Conservation (phyloP, 2,888 invertebrate species). For the Scrobipalpa costella region DNA sequence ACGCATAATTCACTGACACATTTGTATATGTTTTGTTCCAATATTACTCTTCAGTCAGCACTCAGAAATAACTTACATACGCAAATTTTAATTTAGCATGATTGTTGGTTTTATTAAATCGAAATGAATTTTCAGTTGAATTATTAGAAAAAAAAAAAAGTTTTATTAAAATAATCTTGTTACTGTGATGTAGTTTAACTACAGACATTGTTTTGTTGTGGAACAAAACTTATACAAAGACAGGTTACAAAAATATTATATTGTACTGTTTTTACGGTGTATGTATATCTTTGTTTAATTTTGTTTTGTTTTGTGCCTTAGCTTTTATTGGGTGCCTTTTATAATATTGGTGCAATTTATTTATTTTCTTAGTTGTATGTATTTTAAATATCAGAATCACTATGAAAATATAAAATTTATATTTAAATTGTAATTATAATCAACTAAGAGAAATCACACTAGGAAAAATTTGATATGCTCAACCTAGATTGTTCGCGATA, state of each 20-base stretch:
- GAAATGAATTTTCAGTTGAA: no score
- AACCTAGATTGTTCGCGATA: conserved; percentile 31
- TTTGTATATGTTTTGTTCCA: conserved; percentile 5
- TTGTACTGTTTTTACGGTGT: not conserved
- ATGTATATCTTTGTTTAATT: not conserved
- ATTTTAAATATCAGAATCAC: not conserved
- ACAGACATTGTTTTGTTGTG: not conserved
- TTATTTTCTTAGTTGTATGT: conserved; percentile 11
- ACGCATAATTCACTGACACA: conserved; percentile 47
- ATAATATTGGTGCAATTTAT: conserved; percentile 18
- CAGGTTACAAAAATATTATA: not conserved
- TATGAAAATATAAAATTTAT: conserved; percentile 9
- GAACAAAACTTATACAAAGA: conserved; percentile 1
- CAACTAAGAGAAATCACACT: not conserved
- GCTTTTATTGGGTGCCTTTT: conserved; percentile 58
- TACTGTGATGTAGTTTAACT: not conserved
- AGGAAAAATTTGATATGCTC: conserved; percentile 37
- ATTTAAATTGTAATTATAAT: conserved; percentile 2
- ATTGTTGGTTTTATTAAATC: no score
- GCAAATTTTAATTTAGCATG: no score
- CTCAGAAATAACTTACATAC: no score
- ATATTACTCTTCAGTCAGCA: no score
- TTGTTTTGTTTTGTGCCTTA: conserved; percentile 41
- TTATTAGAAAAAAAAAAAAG: no score
- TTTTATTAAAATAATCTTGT: no score